phyloP scores from a whole-genome alignment of 2,113 vertebrate genomes.

The Coturnix japonica region DNA sequence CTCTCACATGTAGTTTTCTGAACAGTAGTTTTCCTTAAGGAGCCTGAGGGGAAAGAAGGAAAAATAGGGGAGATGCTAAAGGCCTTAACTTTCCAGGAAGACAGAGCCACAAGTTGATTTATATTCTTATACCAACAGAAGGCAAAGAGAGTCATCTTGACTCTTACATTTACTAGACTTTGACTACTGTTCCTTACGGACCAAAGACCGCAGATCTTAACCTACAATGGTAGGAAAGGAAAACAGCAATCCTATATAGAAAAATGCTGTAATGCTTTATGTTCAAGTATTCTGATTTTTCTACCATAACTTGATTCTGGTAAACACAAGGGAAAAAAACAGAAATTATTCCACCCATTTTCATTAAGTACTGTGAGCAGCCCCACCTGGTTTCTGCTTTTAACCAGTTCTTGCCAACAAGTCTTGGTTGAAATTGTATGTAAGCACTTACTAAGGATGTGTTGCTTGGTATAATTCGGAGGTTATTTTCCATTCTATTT shows the following conservation, averaged over 20 bases:
- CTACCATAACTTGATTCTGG: background rate
- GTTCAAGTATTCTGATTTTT: rapidly evolving
- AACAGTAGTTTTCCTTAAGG: background rate
- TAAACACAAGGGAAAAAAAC: background rate
- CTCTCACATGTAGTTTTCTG: background rate
- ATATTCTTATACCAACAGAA: background rate
- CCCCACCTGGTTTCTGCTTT: background rate
- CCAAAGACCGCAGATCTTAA: background rate
- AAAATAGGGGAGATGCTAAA: background rate
- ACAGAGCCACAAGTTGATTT: background rate
- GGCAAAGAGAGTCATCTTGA: background rate
- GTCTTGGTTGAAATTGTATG: background rate
- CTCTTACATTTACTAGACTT: background rate
- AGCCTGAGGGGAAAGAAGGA: background rate
- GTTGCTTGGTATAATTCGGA: rapidly evolving
- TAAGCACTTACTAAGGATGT: rapidly evolving
- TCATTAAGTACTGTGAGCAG: background rate
- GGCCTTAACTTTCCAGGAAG: background rate
- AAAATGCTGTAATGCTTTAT: rapidly evolving
- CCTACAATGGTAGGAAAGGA: rapidly evolving
- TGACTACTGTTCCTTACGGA: background rate
- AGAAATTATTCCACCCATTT: rapidly evolving
- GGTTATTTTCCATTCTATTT: rapidly evolving
- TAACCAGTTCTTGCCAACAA: background rate
- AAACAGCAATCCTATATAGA: background rate